phyloP scores from a whole-genome alignment of 2,888 invertebrate genomes.

The Carabus problematicus region DNA sequence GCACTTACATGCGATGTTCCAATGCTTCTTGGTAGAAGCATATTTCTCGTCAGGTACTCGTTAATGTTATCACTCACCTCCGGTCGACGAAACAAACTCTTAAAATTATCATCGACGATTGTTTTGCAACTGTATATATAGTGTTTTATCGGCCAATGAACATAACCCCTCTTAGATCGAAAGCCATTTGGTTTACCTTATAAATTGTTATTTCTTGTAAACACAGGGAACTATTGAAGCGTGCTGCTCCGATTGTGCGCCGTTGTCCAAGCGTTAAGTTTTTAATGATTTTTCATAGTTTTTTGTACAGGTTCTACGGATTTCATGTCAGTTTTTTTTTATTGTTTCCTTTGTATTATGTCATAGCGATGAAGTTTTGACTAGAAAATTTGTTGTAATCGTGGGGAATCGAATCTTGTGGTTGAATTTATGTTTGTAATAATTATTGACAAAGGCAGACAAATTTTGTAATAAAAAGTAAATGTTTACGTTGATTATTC shows the following conservation, averaged over 20 bases:
- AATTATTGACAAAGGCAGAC: too few relatives aligned
- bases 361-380: constrained; percentile 13
- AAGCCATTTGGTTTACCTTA: constrained; percentile 51
- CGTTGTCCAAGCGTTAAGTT: constrained; percentile 52
- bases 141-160: constrained; percentile 50
- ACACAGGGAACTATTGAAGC: constrained; percentile 16
- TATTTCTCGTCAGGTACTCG: background rate
- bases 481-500: too few relatives aligned
- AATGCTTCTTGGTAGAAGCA: constrained; percentile 36
- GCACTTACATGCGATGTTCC: constrained; percentile 23
- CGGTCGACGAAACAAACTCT: constrained; percentile 23
- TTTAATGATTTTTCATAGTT: constrained; percentile 46
- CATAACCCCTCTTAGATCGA: constrained; percentile 46
- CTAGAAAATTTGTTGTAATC: constrained; percentile 11
- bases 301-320: constrained; percentile 6
- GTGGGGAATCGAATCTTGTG: background rate
- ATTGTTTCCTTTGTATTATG: constrained; percentile 15
- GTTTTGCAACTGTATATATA: constrained; percentile 55
- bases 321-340: constrained; percentile 5
- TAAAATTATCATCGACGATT: constrained; percentile 36
- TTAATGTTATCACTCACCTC: background rate
- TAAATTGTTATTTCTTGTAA: constrained; percentile 52
- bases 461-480: too few relatives aligned
- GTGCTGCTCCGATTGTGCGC: constrained; percentile 50
- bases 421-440: too few relatives aligned